A percentile compares a stretch with the other conserved stretches of the same genome.
These are phyloP conservation scores for Knipowitschia caucasica DNA, from an alignment of 2,797 vertebrate species.

Conservation along the genomic window DNA sequence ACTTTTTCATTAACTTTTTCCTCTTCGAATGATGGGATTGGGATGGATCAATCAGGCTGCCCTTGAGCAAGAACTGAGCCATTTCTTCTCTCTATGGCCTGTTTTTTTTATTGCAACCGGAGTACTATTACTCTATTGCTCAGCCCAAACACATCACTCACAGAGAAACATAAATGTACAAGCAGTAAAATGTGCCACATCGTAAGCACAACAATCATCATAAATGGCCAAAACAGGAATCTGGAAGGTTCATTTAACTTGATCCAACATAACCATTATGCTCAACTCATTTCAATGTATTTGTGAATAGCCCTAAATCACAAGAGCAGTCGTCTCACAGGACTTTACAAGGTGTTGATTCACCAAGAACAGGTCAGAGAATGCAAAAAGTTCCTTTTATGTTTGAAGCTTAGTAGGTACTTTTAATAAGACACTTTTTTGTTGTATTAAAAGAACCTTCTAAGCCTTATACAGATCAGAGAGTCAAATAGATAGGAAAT, in stretches of 20 bases:
- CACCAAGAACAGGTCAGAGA: no score
- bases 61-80: slow-evolving; percentile 3
- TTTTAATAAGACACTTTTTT: no score
- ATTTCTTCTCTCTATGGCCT: slow-evolving; percentile 6
- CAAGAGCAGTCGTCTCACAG: no score
- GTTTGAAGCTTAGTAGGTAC: no score
- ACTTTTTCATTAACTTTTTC: background rate
- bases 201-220: slow-evolving; percentile 2
- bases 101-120: background rate
- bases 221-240: slow-evolving; percentile 23
- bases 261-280: slow-evolving; percentile 5
- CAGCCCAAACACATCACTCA: slow-evolving; percentile 18
- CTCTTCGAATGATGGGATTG: background rate
- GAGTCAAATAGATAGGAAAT: no score
- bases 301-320: no score
- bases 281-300: no score
- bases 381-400: no score
- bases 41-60: background rate
- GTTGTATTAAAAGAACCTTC: no score
- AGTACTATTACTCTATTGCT: slow-evolving; percentile 1
- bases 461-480: no score
- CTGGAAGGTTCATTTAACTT: slow-evolving; percentile 10
- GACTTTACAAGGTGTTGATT: no score
- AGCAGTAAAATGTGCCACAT: slow-evolving; percentile 16
- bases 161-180: slow-evolving; percentile 9